phyloP scores from a whole-genome alignment of 1,140 invertebrate species.

The Diorhabda elongata region DNA sequence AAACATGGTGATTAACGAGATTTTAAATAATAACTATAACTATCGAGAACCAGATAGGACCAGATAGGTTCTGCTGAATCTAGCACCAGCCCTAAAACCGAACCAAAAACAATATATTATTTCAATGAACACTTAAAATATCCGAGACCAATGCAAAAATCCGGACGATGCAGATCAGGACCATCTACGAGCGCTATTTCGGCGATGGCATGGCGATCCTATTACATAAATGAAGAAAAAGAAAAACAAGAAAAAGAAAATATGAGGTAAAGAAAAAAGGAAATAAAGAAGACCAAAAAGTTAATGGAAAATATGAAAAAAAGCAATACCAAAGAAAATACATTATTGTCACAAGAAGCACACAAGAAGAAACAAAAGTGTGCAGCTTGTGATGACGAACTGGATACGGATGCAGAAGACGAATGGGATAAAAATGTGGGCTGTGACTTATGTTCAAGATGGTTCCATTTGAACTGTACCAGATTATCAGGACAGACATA shows the following conservation, averaged over 20 bases:
- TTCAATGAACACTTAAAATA: no score
- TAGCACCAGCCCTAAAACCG: neutral
- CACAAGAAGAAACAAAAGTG: conserved; percentile 20
- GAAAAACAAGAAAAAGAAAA: neutral
- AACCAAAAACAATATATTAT: neutral
- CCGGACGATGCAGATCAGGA: neutral
- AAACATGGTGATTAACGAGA: no score
- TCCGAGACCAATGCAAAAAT: no score
- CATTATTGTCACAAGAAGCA: neutral
- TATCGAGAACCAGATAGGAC: no score
- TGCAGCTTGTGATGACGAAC: conserved; percentile 14
- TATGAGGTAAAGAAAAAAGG: neutral
- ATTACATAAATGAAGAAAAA: neutral
- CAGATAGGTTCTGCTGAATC: neutral
- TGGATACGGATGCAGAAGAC: conserved; percentile 25
- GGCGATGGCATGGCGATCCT: neutral
- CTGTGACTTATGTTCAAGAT: conserved; percentile 25
- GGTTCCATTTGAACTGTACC: conserved; percentile 28
- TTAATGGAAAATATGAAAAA: neutral
- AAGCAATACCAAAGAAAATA: neutral
- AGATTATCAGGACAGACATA: neutral
- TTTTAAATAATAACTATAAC: no score
- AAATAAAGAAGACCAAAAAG: neutral
- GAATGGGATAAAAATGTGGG: conserved; percentile 25
- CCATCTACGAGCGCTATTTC: neutral